These are phyloP conservation scores for Melanostigma gelatinosum DNA, from an alignment of 2,113 vertebrate species.

Conservation along the genomic window DNA sequence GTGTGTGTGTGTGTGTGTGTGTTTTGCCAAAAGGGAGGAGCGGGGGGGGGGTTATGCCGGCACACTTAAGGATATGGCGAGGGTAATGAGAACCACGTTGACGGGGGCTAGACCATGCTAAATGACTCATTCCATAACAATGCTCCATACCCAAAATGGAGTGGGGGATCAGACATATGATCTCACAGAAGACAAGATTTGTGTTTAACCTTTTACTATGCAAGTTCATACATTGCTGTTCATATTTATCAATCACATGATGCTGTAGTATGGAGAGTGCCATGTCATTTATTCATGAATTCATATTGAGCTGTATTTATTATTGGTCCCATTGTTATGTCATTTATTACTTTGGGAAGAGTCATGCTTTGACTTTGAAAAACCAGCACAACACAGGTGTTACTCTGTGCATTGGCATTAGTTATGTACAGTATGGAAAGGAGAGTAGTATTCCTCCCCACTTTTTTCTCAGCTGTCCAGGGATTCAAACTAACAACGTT, in stretches of 20 bases:
- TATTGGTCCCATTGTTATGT: background rate
- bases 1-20: background rate
- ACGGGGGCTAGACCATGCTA: constrained; percentile 40
- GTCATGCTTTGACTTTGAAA: background rate
- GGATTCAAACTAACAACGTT: no score
- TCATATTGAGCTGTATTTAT: background rate
- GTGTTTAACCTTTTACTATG: constrained; percentile 4
- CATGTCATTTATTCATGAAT: background rate
- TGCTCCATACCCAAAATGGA: constrained; percentile 53
- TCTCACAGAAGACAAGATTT: constrained; percentile 27
- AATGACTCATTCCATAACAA: constrained; percentile 64
- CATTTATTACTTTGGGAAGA: background rate
- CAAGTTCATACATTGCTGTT: background rate
- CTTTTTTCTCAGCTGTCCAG: no score
- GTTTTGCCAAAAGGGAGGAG: constrained; percentile 54
- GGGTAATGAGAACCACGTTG: constrained; percentile 70
- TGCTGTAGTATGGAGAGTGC: background rate
- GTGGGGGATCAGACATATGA: constrained; percentile 38
- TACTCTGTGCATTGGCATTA: no score
- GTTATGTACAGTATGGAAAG: no score
- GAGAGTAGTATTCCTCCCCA: no score
- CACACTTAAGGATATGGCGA: constrained; percentile 48
- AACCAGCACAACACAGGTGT: no score
- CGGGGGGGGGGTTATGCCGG: constrained; percentile 42
- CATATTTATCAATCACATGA: background rate